These are phyloP conservation scores for Amphipyra berbera DNA, from an alignment of 2,888 invertebrate species.

Conservation along the genomic window DNA sequence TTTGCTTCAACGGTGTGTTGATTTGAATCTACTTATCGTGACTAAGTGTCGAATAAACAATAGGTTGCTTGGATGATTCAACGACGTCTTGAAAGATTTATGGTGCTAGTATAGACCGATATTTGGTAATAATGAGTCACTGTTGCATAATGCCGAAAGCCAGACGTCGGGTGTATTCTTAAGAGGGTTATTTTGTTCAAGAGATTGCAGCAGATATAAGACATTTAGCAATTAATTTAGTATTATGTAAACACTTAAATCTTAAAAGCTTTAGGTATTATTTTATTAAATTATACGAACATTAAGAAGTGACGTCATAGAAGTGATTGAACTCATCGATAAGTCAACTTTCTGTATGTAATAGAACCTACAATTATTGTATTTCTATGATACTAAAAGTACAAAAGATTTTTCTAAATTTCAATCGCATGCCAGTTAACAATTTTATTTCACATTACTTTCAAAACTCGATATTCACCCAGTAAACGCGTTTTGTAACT, in stretches of 20 bases:
- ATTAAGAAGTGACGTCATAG: slow-evolving; percentile 16
- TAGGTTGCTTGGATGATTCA: slow-evolving; percentile 70
- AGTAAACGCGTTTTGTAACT: slow-evolving; percentile 53
- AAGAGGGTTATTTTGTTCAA: slow-evolving; percentile 62
- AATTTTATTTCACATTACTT: slow-evolving; percentile 48
- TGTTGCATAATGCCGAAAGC: slow-evolving; percentile 70
- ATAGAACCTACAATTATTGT: background rate
- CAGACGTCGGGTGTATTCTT: slow-evolving; percentile 64
- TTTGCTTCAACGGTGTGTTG: slow-evolving; percentile 33
- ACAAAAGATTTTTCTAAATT: slow-evolving; percentile 27
- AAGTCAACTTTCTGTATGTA: background rate
- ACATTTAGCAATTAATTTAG: slow-evolving; percentile 65
- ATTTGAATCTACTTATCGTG: slow-evolving; percentile 60
- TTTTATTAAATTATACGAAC: slow-evolving; percentile 28
- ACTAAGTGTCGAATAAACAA: slow-evolving; percentile 73
- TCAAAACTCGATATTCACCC: slow-evolving; percentile 42
- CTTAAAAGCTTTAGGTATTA: slow-evolving; percentile 35
- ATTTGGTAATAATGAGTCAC: slow-evolving; percentile 78
- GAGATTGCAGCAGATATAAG: slow-evolving; percentile 63
- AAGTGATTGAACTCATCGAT: slow-evolving; percentile 1
- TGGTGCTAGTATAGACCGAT: slow-evolving; percentile 62
- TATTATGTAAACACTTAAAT: slow-evolving; percentile 65
- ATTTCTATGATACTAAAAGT: background rate
- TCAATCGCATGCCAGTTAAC: slow-evolving; percentile 30
- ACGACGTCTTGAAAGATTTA: slow-evolving; percentile 62